These are phyloP conservation scores for Ctenopoma kingsleyae DNA, from an alignment of 2,797 vertebrate species.

Conservation along the genomic window DNA sequence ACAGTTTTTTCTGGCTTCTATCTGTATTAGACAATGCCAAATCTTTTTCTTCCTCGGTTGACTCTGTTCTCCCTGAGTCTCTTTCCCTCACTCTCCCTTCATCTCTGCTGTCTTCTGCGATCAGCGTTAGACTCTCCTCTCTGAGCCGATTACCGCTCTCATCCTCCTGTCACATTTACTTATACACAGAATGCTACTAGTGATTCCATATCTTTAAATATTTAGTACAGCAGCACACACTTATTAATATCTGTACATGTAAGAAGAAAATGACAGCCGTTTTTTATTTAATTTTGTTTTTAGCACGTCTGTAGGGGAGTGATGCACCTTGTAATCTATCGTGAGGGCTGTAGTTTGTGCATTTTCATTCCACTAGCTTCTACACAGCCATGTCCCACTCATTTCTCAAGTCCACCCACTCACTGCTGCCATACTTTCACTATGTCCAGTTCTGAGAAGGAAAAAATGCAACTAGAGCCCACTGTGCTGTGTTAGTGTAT, in stretches of 20 bases:
- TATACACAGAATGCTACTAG: slow-evolving; percentile 11
- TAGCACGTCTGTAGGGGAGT: background rate
- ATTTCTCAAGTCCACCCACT: slow-evolving; percentile 60
- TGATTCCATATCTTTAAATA: slow-evolving; percentile 18
- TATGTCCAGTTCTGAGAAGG: slow-evolving; percentile 32
- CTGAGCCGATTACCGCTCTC: slow-evolving; percentile 63
- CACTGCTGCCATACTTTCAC: slow-evolving; percentile 44
- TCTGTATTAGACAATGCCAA: slow-evolving; percentile 34
- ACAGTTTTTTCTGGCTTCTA: slow-evolving; percentile 11
- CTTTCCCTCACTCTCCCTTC: slow-evolving; percentile 49
- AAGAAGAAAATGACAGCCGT: background rate
- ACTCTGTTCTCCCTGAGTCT: slow-evolving; percentile 39
- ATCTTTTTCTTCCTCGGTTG: slow-evolving; percentile 34
- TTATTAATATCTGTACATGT: background rate
- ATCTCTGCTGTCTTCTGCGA: slow-evolving; percentile 59
- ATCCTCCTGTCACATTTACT: slow-evolving; percentile 56
- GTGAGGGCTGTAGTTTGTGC: background rate
- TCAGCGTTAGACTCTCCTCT: slow-evolving; percentile 58
- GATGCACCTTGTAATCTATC: slow-evolving; percentile 13
- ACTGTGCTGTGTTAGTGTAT: slow-evolving; percentile 6
- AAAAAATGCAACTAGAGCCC: slow-evolving; percentile 15
- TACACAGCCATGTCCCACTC: slow-evolving; percentile 17
- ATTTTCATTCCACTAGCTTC: slow-evolving; percentile 29
- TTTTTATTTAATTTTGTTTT: background rate
- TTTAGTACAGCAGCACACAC: background rate